Evolutionary conservation across 2,113 vertebrate species (phyloP).

Genomic region (Pedetes capensis): DNA sequence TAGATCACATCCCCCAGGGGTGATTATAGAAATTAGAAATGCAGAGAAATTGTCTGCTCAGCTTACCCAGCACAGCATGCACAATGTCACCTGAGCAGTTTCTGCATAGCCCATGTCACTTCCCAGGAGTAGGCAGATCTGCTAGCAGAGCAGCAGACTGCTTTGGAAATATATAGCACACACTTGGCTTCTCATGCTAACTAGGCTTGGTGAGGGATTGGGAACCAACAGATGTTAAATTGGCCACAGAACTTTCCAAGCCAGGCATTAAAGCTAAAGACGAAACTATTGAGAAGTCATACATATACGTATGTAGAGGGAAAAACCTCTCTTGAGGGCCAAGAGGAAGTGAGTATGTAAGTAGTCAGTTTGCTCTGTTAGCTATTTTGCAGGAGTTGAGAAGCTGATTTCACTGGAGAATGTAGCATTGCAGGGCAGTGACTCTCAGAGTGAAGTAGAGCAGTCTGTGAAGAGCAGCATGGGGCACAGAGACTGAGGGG

Average conservation of each 20-base stretch:
- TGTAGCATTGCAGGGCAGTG: no score
- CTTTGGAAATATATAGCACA: slow-evolving; percentile 48
- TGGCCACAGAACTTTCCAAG: neutral
- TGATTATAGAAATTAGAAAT: slow-evolving; percentile 52
- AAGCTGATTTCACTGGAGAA: neutral
- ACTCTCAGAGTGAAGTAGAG: neutral
- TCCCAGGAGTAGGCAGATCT: neutral
- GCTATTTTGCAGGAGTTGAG: neutral
- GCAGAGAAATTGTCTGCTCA: neutral
- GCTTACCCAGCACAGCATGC: neutral
- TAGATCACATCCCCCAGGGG: neutral
- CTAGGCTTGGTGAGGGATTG: neutral
- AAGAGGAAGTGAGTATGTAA: neutral
- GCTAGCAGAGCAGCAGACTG: neutral
- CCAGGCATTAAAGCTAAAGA: neutral
- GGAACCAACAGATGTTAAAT: slow-evolving; percentile 2
- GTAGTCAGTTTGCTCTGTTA: neutral
- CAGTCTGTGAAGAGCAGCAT: neutral
- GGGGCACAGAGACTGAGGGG: neutral
- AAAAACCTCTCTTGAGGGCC: neutral
- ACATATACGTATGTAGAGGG: neutral
- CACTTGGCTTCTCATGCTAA: neutral
- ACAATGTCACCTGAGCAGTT: neutral
- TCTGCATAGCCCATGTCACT: neutral
- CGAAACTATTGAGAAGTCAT: neutral